phyloP scores from a whole-genome alignment of 2,888 invertebrate genomes.

The Dexiosoma caninum region DNA sequence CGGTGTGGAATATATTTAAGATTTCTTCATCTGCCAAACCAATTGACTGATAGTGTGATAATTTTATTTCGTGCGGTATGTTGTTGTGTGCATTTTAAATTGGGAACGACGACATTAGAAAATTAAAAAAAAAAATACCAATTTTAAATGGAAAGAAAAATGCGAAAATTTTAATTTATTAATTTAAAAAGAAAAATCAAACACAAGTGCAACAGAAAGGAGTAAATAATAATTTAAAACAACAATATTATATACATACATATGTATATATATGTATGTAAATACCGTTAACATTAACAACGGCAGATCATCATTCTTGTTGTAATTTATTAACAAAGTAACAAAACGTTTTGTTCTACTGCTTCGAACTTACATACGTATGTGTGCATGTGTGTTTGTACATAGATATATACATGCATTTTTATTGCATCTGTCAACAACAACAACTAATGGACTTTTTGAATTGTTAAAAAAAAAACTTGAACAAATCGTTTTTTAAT shows the following conservation, averaged over 20 bases:
- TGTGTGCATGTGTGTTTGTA: too few relatives aligned
- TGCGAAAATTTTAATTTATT: constrained; percentile 7
- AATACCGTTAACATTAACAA: constrained; percentile 52
- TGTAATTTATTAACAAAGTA: constrained; percentile 15
- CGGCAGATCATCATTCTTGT: constrained; percentile 8
- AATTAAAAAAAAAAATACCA: background rate
- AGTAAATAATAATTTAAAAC: constrained; percentile 16
- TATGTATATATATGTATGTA: background rate
- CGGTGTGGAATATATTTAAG: constrained; percentile 37
- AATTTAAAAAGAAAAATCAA: background rate
- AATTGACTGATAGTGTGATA: constrained; percentile 33
- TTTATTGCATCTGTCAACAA: background rate
- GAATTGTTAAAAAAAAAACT: constrained; percentile 10
- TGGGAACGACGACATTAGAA: background rate
- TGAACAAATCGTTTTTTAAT: constrained; percentile 6
- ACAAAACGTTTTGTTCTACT: background rate
- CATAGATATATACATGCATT: too few relatives aligned
- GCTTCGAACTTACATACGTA: background rate
- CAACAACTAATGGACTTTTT: background rate
- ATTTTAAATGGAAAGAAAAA: constrained; percentile 16
- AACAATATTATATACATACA: background rate
- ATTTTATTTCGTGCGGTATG: constrained; percentile 39
- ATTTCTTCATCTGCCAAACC: constrained; percentile 1
- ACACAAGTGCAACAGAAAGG: background rate
- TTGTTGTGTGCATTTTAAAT: constrained; percentile 6